Evolutionary conservation across 1,140 invertebrate species (phyloP), one percentile per base, ranked within the genome.

Genomic region (Teleopsis dalmanni): DNA sequence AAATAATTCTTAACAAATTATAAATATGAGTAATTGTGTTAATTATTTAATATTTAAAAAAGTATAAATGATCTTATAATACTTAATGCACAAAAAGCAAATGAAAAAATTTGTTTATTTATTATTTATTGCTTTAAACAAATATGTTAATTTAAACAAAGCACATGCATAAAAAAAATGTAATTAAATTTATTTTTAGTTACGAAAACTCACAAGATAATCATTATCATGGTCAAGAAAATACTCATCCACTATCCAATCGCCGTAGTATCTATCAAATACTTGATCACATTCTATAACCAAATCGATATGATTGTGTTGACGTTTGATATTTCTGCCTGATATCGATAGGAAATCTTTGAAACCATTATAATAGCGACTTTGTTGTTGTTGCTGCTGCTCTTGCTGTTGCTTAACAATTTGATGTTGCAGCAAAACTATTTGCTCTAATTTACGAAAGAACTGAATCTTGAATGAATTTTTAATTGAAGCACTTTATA

Each of bases 191-290:
- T 7, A 40, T 5, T 27, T 1, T 44, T 6, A 14, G 2, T 44
- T 33, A 10, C 9, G 16, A 14, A 19, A 16, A 52, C 64, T 67
- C 54, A 67, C 64, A 40, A 67, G 54, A 49, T 62, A 67, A 47
- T 62, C 64, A 47, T 57, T 62, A 33, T 64, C 61, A 52, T 64
- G 64, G 57, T 64, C 58, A 6, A 56, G 50, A 54, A 67, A 67
- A 50, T 67, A 67, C 51, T 67, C 64, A 35, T 62, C 52, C 18
- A 59, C 59, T 48, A 67, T 60, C 64, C 64, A 67, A 40, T 67
- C 61, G 41, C 60, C 64, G 10, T 52, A 56, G 48, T 66, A 66
- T 37, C 53, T 58, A 14, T 60, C 58, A 46, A 59, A 54, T 26
- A 58, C 55, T 42, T 62, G 42, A 50, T 67, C 64, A 45, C 61